A percentile compares a stretch with the other conserved stretches of the same genome.
Evolutionary conservation across 2,113 vertebrate genomes (phyloP).

Genomic region (Trochalopteron elliotii): DNA sequence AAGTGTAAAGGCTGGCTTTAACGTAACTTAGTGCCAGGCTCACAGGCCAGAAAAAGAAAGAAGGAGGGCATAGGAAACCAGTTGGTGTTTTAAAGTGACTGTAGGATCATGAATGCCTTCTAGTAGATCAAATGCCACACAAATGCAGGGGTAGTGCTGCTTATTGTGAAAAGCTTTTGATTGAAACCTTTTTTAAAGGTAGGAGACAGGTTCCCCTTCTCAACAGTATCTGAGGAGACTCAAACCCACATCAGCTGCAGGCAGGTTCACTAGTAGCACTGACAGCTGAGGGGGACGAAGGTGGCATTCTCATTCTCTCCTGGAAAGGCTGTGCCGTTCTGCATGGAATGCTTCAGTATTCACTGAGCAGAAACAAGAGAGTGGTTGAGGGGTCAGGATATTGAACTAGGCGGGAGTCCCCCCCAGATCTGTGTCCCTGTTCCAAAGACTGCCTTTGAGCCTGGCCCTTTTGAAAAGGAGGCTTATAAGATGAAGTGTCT

Average conservation of each 20-base stretch:
- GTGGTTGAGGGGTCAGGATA: background rate
- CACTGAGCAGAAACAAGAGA: background rate
- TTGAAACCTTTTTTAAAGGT: background rate
- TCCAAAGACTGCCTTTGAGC: slow-evolving; percentile 10
- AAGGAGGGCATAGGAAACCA: background rate
- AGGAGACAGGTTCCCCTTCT: background rate
- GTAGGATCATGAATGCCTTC: background rate
- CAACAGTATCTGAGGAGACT: background rate
- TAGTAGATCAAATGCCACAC: background rate
- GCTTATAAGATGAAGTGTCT: background rate
- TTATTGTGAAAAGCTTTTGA: background rate
- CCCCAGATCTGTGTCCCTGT: background rate
- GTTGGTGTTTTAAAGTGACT: background rate
- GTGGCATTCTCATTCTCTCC: background rate
- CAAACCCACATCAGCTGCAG: background rate
- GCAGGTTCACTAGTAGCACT: background rate
- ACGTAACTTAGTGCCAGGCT: background rate
- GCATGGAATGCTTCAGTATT: background rate
- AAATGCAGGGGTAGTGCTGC: background rate
- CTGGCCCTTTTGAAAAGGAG: background rate
- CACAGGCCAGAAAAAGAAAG: background rate
- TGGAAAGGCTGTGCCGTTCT: background rate
- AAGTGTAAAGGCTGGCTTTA: background rate
- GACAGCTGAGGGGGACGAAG: background rate
- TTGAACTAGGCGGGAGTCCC: background rate